These are phyloP conservation scores for Strigamia crassipes DNA, from an alignment of 2,888 invertebrate genomes.

Conservation along the genomic window DNA sequence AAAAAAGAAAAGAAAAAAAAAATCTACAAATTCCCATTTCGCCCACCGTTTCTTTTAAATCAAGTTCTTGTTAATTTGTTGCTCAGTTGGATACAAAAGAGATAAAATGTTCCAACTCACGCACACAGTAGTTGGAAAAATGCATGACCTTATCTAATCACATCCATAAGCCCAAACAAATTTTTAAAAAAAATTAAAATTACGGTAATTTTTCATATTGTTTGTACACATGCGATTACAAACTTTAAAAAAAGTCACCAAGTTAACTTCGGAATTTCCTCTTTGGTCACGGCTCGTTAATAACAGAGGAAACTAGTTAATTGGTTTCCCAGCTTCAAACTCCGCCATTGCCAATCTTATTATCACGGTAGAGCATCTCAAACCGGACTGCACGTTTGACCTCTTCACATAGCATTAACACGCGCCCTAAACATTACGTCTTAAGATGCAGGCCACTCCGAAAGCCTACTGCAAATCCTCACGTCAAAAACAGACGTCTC, in stretches of 20 bases:
- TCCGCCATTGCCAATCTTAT: slow-evolving; percentile 28
- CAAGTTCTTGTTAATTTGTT: slow-evolving; percentile 25
- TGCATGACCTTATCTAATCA: not conserved
- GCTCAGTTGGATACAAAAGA: slow-evolving; percentile 18
- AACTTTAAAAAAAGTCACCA: not conserved
- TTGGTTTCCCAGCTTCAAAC: slow-evolving; percentile 2
- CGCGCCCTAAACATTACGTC: not conserved
- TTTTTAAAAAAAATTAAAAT: not conserved
- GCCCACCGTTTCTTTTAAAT: slow-evolving; percentile 29
- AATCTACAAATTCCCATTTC: not conserved
- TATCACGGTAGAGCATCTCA: slow-evolving; percentile 27
- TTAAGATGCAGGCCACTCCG: slow-evolving; percentile 19
- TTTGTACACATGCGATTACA: not conserved
- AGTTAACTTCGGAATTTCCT: not conserved
- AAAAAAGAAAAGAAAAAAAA: not conserved
- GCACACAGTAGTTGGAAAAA: slow-evolving; percentile 29
- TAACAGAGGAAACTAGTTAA: slow-evolving; percentile 26
- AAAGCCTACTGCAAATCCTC: not conserved
- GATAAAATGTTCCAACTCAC: slow-evolving; percentile 19
- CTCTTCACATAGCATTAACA: slow-evolving; percentile 38
- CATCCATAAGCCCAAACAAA: not conserved
- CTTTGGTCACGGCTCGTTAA: slow-evolving; percentile 25
- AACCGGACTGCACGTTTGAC: slow-evolving; percentile 13
- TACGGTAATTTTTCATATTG: not conserved
- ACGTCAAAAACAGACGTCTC: slow-evolving; percentile 4